Evolutionary conservation across 2,888 invertebrate species (phyloP).

Genomic region (Euplexia lucipara): DNA sequence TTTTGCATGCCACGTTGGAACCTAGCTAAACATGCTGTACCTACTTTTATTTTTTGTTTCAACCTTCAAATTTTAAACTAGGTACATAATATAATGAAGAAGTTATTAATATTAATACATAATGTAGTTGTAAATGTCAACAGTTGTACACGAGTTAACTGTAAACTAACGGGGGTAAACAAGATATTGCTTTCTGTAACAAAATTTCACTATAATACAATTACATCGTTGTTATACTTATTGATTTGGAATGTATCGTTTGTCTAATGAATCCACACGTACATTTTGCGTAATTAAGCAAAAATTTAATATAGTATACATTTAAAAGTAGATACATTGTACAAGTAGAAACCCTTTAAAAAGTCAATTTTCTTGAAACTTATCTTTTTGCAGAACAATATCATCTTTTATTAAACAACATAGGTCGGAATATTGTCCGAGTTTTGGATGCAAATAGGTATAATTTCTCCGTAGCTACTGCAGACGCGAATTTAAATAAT

Average conservation of each 20-base stretch:
- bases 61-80: too few relatives aligned
- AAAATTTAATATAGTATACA: too few relatives aligned
- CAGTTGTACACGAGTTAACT: slow-evolving; percentile 8
- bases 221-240: background rate
- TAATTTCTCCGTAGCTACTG: slow-evolving; percentile 48
- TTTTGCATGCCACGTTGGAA: too few relatives aligned
- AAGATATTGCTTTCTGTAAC: background rate
- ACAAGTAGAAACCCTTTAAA: background rate
- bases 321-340: too few relatives aligned
- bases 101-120: slow-evolving; percentile 8
- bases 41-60: too few relatives aligned
- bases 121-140: slow-evolving; percentile 10
- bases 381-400: background rate
- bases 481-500: slow-evolving; percentile 61
- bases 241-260: too few relatives aligned
- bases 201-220: too few relatives aligned
- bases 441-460: slow-evolving; percentile 55
- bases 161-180: slow-evolving; percentile 1
- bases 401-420: slow-evolving; percentile 13
- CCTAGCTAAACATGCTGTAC: too few relatives aligned
- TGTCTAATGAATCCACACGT: too few relatives aligned
- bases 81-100: slow-evolving; percentile 2
- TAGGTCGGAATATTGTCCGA: slow-evolving; percentile 35
- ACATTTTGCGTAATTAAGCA: too few relatives aligned
- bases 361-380: background rate